Evolutionary conservation across 2,113 vertebrate species (phyloP), one percentile per base, ranked within the genome.

Genomic region (Misgurnus mizolepis): DNA sequence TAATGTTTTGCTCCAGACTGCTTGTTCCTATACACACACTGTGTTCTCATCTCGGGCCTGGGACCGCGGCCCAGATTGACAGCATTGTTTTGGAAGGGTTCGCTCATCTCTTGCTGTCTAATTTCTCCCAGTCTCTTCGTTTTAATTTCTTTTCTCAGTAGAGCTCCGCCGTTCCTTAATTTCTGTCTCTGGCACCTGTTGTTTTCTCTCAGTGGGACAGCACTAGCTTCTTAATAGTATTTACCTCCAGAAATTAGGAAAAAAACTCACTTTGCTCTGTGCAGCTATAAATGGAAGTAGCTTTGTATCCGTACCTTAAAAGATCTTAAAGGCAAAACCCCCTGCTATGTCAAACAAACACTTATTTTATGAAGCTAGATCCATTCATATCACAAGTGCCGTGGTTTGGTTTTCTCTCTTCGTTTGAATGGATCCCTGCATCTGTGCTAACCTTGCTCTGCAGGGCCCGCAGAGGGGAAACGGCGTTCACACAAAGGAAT

Each of bases 391-490:
- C 15, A 73, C 68, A 74, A 74, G 49, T 73, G 67, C 17, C 34
- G 55, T 17, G 67, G 65, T 72, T 80, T 69, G 45, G 61, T 84
- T 68, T 72, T 34, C 34, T 8, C 39, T 74, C 45, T 61, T 62
- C 12, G 4, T 58, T 58, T 66, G 64, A 66, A 77, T 60, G 53
- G 22, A 18, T 67, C 78, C 7, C 49, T n/a, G 79, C 78, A 85
- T 88, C 85, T 90, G 86, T 87, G 87, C 83, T 87, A 90, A 90
- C 88, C 88, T 91, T 92, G 89, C 87, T 90, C 90, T 90, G 81
- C 90, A 89, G 74, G 84, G 75, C 75, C 75, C 62, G n/a, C 56
- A 58, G 74, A 92, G 89, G 66, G 76, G 49, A 83, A 85, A 86
- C 87, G 83, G 86, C 88, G 86, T 84, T 88, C 53, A 50, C 87